A percentile compares a stretch with the other conserved stretches of the same genome.
These are phyloP conservation scores for Sthenelais limicola DNA, from an alignment of 2,888 invertebrate genomes.

Conservation along the genomic window DNA sequence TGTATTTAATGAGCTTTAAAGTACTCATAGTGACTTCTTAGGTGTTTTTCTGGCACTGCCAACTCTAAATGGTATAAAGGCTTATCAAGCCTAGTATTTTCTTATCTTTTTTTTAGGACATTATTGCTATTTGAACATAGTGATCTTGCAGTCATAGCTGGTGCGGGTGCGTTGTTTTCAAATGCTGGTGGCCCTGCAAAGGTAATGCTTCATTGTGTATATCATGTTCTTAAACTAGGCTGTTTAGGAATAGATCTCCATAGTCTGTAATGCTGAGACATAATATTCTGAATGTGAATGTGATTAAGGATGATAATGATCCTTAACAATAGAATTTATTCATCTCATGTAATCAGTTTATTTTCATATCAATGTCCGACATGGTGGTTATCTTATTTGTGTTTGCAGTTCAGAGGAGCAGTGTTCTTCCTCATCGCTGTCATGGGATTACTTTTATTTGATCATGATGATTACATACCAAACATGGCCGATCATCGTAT, in stretches of 20 bases:
- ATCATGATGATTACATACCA: constrained; percentile 72
- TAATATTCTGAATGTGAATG: too few species aligned
- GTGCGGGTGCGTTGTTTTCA: constrained; percentile 73
- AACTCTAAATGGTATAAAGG: too few species aligned
- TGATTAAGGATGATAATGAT: background rate
- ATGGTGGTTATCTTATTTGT: background rate
- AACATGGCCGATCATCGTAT: constrained; percentile 69
- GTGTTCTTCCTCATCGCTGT: constrained; percentile 74
- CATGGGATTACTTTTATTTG: constrained; percentile 74
- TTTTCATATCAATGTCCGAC: background rate
- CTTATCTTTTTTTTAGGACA: constrained; percentile 58
- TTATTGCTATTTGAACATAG: constrained; percentile 75
- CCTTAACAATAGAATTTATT: background rate
- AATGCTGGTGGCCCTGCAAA: constrained; percentile 72
- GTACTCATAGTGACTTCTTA: too few species aligned
- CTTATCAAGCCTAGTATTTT: background rate
- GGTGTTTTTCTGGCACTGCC: too few species aligned
- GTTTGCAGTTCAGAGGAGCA: constrained; percentile 71
- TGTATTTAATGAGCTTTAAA: too few species aligned
- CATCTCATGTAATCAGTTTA: background rate
- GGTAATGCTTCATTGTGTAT: constrained; percentile 59
- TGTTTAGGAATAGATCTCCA: too few species aligned
- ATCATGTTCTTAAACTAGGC: background rate
- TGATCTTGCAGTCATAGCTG: constrained; percentile 73
- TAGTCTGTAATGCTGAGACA: too few species aligned